Evolutionary conservation across 2,888 invertebrate genomes (phyloP), one percentile per base, ranked within the genome.

Genomic region (Megastigmus dorsalis): DNA sequence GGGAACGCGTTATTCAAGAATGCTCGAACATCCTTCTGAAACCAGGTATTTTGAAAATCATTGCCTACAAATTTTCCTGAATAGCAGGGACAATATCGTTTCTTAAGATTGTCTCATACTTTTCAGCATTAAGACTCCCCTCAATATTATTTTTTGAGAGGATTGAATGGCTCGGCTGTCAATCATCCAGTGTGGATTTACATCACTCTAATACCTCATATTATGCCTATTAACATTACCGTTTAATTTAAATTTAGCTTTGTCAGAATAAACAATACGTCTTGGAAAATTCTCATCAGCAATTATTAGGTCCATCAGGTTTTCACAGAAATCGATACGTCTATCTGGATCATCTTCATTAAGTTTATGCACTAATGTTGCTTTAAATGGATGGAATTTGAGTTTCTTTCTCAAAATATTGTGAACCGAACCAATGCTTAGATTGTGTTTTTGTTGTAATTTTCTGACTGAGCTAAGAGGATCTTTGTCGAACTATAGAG

Each of bases 201-300:
- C 54, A 68, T 59, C 70, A 72, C n/a, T 36, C 80, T 79, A 82
- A 74, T 81, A 83, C 10, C 76, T 50, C 52, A 74, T 78, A 66
- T 82, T 82, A 50, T 80, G 80, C 20, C 79, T 70, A 62, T 82
- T 84, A 13, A 83, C 78, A 33, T 55, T 52, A 50, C 79, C 78
- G 74, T 80, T 79, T 10, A 82, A 66, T 38, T 79, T 15, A 33
- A 54, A 54, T n/a, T 30, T 54, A 54, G 54, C 77, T 45, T 81
- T 77, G 70, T 79, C 77, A 28, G 68, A 77, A 79, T 79, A 80
- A 38, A 82, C 62, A 68, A 81, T 73, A 18, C 52, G 66, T 15
- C 75, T 33, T 43, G 73, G 38, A 59, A 80, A 79, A 3, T 33
- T 30, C 41, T 41, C 59, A 38, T 79, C 65, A 38, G 43, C 63